Conservation (phyloP, 2,797 vertebrate species). For the Microchirus variegatus region DNA sequence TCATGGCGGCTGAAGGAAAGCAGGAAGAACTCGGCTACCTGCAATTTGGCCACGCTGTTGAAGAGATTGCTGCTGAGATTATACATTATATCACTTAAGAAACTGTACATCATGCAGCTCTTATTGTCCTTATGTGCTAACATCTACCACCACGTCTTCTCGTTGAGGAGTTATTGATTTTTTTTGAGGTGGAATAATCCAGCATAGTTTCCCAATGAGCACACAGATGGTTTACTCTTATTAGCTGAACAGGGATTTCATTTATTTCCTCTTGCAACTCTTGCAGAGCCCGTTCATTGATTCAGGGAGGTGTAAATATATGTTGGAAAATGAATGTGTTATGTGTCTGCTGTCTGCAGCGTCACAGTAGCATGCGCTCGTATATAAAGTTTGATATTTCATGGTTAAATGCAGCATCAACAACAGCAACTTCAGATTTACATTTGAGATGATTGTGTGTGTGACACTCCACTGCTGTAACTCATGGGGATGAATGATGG, state of each 20-base stretch:
- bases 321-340: constrained; percentile 28
- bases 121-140: constrained; percentile 23
- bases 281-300: too few species aligned
- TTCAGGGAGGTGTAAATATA: constrained; percentile 18
- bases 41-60: constrained; percentile 16
- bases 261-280: constrained; percentile 28
- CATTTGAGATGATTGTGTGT: constrained; percentile 32
- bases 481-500: constrained; percentile 68
- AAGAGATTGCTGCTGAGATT: constrained; percentile 28
- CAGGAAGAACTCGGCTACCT: constrained; percentile 32
- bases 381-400: constrained; percentile 7
- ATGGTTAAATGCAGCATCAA: too few species aligned
- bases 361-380: constrained; percentile 10
- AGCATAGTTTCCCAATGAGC: constrained; percentile 35
- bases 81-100: constrained; percentile 34
- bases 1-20: constrained; percentile 44
- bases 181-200: constrained; percentile 38
- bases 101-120: constrained; percentile 34
- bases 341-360: constrained; percentile 7
- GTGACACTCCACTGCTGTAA: constrained; percentile 34
- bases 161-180: constrained; percentile 62
- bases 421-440: constrained; percentile 23
- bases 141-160: constrained; percentile 36
- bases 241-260: constrained; percentile 37
- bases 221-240: constrained; percentile 38